phyloP scores from a whole-genome alignment of 2,797 vertebrate genomes.

The Smutsia gigantea region DNA sequence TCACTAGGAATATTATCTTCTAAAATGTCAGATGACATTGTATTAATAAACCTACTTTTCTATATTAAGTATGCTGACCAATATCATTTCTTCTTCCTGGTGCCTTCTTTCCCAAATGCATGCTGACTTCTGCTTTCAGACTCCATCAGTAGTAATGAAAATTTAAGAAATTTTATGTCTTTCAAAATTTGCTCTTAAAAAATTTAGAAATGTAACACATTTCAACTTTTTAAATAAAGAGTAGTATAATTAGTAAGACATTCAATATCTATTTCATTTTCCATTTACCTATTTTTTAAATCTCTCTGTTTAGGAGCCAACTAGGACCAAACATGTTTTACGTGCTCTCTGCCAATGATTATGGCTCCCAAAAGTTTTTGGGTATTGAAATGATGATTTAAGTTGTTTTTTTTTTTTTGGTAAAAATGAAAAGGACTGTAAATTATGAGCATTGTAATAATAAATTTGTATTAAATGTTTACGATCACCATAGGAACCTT shows the following conservation, averaged over 20 bases:
- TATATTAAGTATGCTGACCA: not conserved
- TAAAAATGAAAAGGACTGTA: not conserved
- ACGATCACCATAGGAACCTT: constrained; percentile 7
- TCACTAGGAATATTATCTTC: not conserved
- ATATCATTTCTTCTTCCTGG: constrained; percentile 32
- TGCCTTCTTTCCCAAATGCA: constrained; percentile 33
- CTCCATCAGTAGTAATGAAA: constrained; percentile 29
- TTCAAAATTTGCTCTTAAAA: constrained; percentile 26
- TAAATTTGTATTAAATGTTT: constrained; percentile 49
- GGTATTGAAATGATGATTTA: not conserved
- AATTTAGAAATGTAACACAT: not conserved
- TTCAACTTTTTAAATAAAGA: not conserved
- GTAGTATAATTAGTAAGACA: not conserved
- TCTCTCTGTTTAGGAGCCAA: not conserved
- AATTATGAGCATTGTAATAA: not conserved
- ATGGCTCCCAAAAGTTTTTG: not conserved
- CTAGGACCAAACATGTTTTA: not conserved
- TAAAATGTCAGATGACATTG: constrained; percentile 11
- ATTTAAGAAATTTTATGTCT: constrained; percentile 24
- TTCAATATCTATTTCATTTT: not conserved
- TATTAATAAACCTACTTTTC: constrained; percentile 7
- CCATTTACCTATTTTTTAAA: not conserved
- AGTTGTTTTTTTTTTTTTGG: not conserved
- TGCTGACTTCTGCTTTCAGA: constrained; percentile 34
- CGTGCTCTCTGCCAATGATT: not conserved